Conservation (phyloP, 2,113 vertebrate genomes). For the Calyptomena viridis region DNA sequence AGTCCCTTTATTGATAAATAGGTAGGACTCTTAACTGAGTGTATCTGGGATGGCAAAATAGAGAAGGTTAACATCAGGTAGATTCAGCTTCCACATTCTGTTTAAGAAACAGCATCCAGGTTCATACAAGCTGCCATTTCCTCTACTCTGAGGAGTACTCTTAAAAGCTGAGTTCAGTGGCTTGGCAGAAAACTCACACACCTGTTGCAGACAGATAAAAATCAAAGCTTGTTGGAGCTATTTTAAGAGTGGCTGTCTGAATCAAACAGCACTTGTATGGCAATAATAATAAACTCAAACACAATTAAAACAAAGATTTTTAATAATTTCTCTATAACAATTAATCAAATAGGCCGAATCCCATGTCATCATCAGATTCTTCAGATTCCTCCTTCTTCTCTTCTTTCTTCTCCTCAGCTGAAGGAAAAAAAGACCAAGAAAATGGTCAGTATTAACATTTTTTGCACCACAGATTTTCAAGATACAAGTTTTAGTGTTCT, state of each 20-base stretch:
- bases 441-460: not conserved
- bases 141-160: not conserved
- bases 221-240: not conserved
- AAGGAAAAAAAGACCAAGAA: not conserved
- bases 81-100: not conserved
- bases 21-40: not conserved
- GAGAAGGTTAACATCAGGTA: not conserved
- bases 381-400: conserved; percentile 98
- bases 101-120: not conserved
- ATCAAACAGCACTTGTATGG: not conserved
- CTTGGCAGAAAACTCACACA: not conserved
- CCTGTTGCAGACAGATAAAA: not conserved
- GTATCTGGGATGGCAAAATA: not conserved
- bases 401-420: conserved; percentile 87
- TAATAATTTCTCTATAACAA: conserved; percentile 55
- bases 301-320: conserved; percentile 57
- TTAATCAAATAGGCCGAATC: conserved; percentile 95
- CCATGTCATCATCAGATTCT: conserved; percentile 97
- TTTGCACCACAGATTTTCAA: not conserved
- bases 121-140: not conserved
- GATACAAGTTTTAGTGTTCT: not conserved
- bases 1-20: not conserved
- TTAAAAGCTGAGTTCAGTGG: fast-evolving
- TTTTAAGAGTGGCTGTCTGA: not conserved
- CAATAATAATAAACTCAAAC: not conserved